phyloP scores from a whole-genome alignment of 2,113 vertebrate species.

The Genyomyrus donnyi region DNA sequence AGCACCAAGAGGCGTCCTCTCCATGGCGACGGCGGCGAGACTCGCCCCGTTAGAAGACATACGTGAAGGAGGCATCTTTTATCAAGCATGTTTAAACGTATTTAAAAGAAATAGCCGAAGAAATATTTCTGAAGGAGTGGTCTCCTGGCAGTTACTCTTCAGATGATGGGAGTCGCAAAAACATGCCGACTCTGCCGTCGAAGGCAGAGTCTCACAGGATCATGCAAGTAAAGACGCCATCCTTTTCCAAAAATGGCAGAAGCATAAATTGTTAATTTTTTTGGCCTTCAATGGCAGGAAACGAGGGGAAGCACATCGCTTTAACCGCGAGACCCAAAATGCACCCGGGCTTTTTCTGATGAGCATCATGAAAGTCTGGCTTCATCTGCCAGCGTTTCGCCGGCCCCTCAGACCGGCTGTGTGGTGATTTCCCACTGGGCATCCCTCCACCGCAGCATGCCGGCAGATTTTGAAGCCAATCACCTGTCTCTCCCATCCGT shows the following conservation, averaged over 20 bases:
- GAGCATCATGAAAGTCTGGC: neutral
- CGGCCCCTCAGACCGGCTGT: neutral
- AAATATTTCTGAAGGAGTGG: neutral
- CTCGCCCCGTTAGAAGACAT: neutral
- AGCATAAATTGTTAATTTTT: neutral
- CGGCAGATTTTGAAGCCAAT: neutral
- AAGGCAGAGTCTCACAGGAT: neutral
- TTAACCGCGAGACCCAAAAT: neutral
- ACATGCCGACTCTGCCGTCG: neutral
- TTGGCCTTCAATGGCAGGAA: neutral
- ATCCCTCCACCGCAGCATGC: neutral
- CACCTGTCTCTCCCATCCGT: neutral
- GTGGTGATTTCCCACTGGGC: constrained; percentile 8
- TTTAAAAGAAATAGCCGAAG: neutral
- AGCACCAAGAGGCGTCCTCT: constrained; percentile 27
- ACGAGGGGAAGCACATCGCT: neutral
- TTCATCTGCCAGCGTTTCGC: neutral
- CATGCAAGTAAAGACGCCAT: neutral
- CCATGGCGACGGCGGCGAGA: neutral
- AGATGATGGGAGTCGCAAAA: neutral
- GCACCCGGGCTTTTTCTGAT: neutral
- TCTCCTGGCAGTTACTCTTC: neutral
- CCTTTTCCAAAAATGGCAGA: neutral
- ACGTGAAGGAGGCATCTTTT: neutral
- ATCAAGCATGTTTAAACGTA: constrained; percentile 2